Evolutionary conservation across 1,140 invertebrate genomes (phyloP).

Genomic region (Nilaparvata lugens): DNA sequence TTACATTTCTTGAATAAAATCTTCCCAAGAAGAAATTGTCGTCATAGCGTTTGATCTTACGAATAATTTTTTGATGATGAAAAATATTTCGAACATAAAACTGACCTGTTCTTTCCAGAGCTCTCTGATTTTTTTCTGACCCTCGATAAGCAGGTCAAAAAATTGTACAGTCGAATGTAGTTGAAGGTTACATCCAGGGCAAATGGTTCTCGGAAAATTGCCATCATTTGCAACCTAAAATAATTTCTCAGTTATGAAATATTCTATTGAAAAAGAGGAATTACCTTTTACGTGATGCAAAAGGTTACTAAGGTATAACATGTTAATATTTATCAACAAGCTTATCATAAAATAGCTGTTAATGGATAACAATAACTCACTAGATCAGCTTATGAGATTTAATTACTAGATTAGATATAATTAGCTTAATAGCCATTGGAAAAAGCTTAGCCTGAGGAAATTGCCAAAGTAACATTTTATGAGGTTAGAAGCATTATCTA

Average conservation of each 20-base stretch:
- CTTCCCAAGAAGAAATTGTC: no score
- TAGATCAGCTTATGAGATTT: not conserved
- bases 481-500: no score
- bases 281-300: not conserved
- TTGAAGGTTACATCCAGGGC: slow-evolving; percentile 63
- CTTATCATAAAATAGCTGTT: no score
- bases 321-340: not conserved
- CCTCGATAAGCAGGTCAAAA: slow-evolving; percentile 55
- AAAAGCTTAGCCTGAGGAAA: no score
- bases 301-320: not conserved
- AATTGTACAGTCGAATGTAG: slow-evolving; percentile 60
- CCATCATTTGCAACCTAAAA: slow-evolving; percentile 54
- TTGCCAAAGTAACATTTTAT: no score
- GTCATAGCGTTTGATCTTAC: no score
- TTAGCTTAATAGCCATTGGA: no score
- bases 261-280: not conserved
- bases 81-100: no score
- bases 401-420: not conserved
- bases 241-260: slow-evolving; percentile 20
- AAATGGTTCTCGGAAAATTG: slow-evolving; percentile 55
- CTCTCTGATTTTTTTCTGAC: slow-evolving; percentile 47
- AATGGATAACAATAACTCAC: not conserved
- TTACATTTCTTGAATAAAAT: no score
- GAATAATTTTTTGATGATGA: no score
- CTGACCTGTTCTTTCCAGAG: slow-evolving; percentile 40